Conservation (phyloP, 2,113 vertebrate species). For the Ceratotherium simum region DNA sequence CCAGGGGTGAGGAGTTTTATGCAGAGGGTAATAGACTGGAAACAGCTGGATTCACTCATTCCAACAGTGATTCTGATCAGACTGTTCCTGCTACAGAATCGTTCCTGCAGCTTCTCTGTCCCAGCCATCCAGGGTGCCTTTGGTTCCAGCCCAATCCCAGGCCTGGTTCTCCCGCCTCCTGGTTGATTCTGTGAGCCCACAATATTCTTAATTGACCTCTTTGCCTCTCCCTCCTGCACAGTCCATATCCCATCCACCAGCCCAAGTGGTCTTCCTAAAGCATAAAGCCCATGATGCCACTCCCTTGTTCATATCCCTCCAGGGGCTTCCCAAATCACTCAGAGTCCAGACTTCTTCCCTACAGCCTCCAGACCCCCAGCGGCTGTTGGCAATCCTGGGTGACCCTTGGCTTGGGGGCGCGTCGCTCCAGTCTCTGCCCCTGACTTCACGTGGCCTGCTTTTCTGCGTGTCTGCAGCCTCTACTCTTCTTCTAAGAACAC, state of each 20-base stretch:
- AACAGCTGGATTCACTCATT: background rate
- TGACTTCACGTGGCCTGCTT: background rate
- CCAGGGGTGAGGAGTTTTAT: fast-evolving
- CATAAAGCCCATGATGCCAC: too few species aligned
- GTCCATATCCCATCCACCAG: too few species aligned
- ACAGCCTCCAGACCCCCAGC: background rate
- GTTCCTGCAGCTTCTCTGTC: background rate
- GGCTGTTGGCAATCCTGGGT: background rate
- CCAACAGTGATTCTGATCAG: background rate
- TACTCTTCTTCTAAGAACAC: background rate
- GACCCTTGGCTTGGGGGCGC: background rate
- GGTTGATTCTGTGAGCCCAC: background rate
- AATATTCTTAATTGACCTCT: background rate
- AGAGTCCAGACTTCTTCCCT: background rate
- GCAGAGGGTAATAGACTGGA: too few species aligned
- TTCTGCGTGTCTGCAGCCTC: background rate
- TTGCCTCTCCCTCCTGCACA: background rate
- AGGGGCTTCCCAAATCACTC: background rate
- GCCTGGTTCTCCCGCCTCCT: background rate
- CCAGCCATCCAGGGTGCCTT: background rate
- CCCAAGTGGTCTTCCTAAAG: background rate
- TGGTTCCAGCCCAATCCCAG: background rate
- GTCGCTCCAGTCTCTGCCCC: too few species aligned
- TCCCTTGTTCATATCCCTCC: too few species aligned
- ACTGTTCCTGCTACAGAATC: fast-evolving